Evolutionary conservation across 2,113 vertebrate species (phyloP), one percentile per base, ranked within the genome.

Genomic region (Sebastes fasciatus): DNA sequence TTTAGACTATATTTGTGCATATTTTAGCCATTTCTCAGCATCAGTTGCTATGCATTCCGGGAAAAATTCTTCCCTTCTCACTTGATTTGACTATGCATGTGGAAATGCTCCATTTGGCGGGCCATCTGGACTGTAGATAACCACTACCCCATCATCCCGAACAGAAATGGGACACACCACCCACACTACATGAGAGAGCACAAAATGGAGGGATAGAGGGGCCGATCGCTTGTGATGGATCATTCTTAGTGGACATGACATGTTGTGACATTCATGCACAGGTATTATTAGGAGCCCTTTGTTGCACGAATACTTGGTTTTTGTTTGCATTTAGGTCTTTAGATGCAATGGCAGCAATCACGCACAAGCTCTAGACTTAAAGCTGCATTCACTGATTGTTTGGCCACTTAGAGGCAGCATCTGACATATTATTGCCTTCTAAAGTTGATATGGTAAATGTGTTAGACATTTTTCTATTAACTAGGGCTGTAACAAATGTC

Each of bases 41-140:
- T 9, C 19, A 43, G 52, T 58, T 49, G 46, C 49, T 63, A 14
- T 51, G 71, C 45, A 75, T 75, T 80, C 19, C 63, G 55, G 52
- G 71, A 63, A 57, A 34, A 40, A 46, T 26, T n/a, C 45, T 34
- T 48, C 48, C 9, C 58, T 34, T 34, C 34, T 46, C 66, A 45
- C 52, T 61, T 71, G 23, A 74, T 85, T 65, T 66, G 71, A 60
- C 65, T 48, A 26, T 69, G 72, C 68, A 62, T 86, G 79, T 82
- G 74, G 48, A 73, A 77, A 62, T 21, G 23, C 67, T 77, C 46
- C 79, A 77, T 75, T 85, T 80, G 58, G 77, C 5, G 13, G 64
- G 21, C 82, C 70, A 74, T 79, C 63, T 84, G 76, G 82, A 74
- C 55, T 26, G 60, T 26, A 42, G 52, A 77, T 55, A 48, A 49